A percentile compares a stretch with the other conserved stretches of the same genome.
phyloP scores from a whole-genome alignment of 2,888 invertebrate species.

The Erebia ligea region DNA sequence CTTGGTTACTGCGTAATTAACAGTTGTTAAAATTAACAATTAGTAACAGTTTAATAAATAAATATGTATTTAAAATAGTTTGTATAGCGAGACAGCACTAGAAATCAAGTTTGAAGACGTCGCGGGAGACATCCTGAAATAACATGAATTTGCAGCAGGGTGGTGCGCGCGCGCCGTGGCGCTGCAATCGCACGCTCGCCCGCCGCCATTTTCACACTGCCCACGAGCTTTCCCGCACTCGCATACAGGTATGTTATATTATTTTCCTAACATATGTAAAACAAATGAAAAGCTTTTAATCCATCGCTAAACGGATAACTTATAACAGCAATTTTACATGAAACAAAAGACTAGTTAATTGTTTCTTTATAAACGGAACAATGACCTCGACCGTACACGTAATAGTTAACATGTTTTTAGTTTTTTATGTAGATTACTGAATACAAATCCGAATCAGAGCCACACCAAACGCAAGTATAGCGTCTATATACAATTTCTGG shows the following conservation, averaged over 20 bases:
- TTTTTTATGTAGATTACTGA: conserved; percentile 65
- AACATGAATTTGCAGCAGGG: conserved; percentile 73
- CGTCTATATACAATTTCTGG: conserved; percentile 44
- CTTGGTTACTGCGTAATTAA: not conserved
- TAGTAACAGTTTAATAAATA: conserved; percentile 1
- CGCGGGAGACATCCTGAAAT: conserved; percentile 84
- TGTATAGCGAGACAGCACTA: conserved; percentile 28
- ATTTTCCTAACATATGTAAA: conserved; percentile 8
- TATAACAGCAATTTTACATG: not conserved
- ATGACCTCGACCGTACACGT: conserved; percentile 69
- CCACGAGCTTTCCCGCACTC: conserved; percentile 75
- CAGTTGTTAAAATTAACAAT: not conserved
- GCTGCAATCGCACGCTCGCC: conserved; percentile 70
- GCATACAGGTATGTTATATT: conserved; percentile 66
- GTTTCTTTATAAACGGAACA: conserved; percentile 38
- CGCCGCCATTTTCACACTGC: conserved; percentile 81
- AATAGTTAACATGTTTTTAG: conserved; percentile 81
- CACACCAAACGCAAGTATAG: conserved; percentile 48
- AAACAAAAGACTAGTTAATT: conserved; percentile 3
- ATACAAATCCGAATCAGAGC: conserved; percentile 55
- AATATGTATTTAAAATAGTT: conserved; percentile 15
- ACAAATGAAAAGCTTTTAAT: not conserved
- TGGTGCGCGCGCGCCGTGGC: conserved; percentile 69
- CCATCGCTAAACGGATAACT: not conserved
- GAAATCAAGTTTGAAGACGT: conserved; percentile 61